phyloP scores from a whole-genome alignment of 2,113 vertebrate genomes.

The Cygnus buccinator region DNA sequence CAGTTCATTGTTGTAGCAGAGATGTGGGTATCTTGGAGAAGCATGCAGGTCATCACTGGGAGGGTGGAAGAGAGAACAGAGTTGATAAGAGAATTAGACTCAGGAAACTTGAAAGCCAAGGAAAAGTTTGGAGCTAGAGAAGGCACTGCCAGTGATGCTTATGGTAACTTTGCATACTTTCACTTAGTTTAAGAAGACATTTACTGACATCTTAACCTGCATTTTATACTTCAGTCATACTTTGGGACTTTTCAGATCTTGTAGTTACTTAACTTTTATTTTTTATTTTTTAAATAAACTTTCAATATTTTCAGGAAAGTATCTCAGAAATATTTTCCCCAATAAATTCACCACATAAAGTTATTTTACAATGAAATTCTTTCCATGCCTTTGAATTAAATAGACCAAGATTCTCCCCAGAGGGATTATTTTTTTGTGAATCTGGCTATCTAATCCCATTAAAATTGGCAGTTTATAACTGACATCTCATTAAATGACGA shows the following conservation, averaged over 20 bases:
- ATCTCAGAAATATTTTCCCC: background rate
- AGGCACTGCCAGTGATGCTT: background rate
- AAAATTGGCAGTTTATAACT: slow-evolving; percentile 18
- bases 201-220: background rate
- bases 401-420: background rate
- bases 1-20: background rate
- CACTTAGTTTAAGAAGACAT: background rate
- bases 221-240: background rate
- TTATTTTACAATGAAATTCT: slow-evolving; percentile 10
- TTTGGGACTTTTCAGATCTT: background rate
- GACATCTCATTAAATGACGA: background rate
- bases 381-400: background rate
- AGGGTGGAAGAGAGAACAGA: background rate
- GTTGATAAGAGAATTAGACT: background rate
- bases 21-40: background rate
- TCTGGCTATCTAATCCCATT: slow-evolving; percentile 21
- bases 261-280: background rate
- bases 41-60: background rate
- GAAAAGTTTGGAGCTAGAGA: background rate
- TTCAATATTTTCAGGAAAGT: background rate
- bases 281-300: background rate
- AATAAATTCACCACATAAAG: background rate
- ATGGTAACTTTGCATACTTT: background rate
- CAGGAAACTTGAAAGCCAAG: background rate
- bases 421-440: background rate